phyloP scores from a whole-genome alignment of 2,797 vertebrate genomes.

The Acrossocheilus wenchowensis region DNA sequence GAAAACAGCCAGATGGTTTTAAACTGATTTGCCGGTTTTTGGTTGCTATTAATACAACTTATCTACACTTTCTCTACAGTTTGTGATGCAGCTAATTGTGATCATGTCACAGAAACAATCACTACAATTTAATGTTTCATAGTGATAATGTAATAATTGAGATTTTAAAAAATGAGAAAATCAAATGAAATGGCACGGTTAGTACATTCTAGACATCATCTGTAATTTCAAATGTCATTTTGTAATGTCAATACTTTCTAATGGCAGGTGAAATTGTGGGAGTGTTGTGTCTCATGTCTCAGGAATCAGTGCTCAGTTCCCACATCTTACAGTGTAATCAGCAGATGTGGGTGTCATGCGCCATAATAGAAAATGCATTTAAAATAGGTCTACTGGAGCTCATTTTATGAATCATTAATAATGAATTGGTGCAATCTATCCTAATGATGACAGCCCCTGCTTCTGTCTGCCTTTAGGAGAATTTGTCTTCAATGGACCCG shows the following conservation, averaged over 20 bases:
- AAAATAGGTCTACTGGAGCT: constrained; percentile 85
- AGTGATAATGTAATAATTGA: background rate
- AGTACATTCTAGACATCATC: background rate
- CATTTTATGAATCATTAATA: constrained; percentile 89
- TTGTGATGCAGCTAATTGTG: background rate
- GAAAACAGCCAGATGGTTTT: background rate
- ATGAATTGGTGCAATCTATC: constrained; percentile 86
- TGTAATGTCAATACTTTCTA: background rate
- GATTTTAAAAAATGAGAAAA: background rate
- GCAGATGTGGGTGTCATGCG: constrained; percentile 76
- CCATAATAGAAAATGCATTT: constrained; percentile 84
- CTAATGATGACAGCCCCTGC: constrained; percentile 80
- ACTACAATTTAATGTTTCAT: background rate
- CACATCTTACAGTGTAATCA: constrained; percentile 69
- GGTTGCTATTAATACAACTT: background rate
- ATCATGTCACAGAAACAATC: background rate
- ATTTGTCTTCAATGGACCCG: constrained; percentile 76
- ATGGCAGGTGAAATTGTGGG: background rate
- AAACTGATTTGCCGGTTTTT: background rate
- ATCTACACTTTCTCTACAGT: background rate
- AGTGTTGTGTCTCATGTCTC: constrained; percentile 2
- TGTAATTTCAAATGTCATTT: background rate
- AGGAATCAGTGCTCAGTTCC: background rate
- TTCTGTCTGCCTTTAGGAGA: constrained; percentile 74
- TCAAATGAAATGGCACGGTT: background rate